Conservation (phyloP, 2,797 vertebrate genomes). For the Fistularia commersonii region DNA sequence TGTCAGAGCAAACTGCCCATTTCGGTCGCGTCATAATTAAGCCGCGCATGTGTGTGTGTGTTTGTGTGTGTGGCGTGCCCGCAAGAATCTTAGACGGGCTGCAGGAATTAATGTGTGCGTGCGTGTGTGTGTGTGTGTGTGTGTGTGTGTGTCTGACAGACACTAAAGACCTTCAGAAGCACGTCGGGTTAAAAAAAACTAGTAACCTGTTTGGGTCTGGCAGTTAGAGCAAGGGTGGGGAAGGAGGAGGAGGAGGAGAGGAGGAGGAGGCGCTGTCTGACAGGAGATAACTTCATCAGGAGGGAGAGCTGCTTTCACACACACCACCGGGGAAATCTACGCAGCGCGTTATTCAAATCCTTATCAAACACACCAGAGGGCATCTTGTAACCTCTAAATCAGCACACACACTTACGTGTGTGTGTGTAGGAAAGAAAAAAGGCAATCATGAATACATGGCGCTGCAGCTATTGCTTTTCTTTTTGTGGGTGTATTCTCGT, state of each 20-base stretch:
- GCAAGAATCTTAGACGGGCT: too few species aligned
- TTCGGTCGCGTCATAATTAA: conserved; percentile 96
- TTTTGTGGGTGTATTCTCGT: conserved; percentile 14
- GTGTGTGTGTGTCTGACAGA: conserved; percentile 10
- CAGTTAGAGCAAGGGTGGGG: too few species aligned
- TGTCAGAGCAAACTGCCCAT: conserved; percentile 90
- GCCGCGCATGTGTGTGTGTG: conserved; percentile 48
- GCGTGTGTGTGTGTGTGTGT: conserved; percentile 1
- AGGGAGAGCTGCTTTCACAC: conserved; percentile 40
- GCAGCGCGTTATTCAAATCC: conserved; percentile 56
- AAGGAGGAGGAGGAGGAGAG: not conserved
- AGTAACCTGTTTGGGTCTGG: too few species aligned
- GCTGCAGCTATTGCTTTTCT: conserved; percentile 32
- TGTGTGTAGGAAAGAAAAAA: not conserved
- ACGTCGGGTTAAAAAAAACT: not conserved
- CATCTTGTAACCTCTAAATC: conserved; percentile 65
- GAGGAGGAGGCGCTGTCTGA: conserved; percentile 31
- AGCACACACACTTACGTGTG: not conserved
- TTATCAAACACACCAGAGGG: conserved; percentile 64
- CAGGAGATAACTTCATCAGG: conserved; percentile 60
- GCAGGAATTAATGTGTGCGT: not conserved
- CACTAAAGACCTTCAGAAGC: conserved; percentile 31
- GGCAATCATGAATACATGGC: not conserved
- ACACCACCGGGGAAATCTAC: conserved; percentile 58
- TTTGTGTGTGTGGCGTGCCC: conserved; percentile 3